A percentile compares a stretch with the other conserved stretches of the same genome.
Conservation (phyloP, 2,888 invertebrate species). For the Tanytarsus gracilentus region DNA sequence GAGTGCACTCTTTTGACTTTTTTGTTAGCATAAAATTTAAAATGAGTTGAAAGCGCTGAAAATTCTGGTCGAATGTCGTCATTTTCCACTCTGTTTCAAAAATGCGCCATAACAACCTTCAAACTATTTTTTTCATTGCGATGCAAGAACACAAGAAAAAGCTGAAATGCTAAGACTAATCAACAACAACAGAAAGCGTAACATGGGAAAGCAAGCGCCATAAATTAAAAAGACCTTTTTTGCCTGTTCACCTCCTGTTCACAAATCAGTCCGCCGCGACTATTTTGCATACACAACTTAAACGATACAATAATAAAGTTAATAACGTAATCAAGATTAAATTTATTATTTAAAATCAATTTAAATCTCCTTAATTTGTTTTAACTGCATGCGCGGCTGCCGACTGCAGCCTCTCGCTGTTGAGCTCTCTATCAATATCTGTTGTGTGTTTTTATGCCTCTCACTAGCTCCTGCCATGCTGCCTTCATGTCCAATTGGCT, state of each 20-base stretch:
- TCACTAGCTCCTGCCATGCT: not conserved
- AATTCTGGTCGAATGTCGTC: too few relatives aligned
- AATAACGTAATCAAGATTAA: conserved; percentile 29
- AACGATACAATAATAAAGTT: conserved; percentile 21
- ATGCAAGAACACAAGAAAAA: not conserved
- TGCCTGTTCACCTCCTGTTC: not conserved
- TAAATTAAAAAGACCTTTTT: not conserved
- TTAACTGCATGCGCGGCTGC: conserved; percentile 8
- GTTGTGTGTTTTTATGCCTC: not conserved
- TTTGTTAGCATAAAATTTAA: too few relatives aligned
- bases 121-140: not conserved
- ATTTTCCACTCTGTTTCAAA: too few relatives aligned
- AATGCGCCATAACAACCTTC: too few relatives aligned
- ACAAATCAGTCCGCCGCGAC: not conserved
- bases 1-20: too few relatives aligned
- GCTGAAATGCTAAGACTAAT: not conserved
- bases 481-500: not conserved
- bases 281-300: conserved; percentile 6
- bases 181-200: not conserved
- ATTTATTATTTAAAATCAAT: conserved; percentile 29
- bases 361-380: conserved; percentile 29
- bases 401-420: too few relatives aligned
- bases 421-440: conserved; percentile 22
- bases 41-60: too few relatives aligned
- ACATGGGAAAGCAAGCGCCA: not conserved